Base-by-base conservation (phyloP, 1,140 invertebrate species). In the Anastrepha ludens region DNA sequence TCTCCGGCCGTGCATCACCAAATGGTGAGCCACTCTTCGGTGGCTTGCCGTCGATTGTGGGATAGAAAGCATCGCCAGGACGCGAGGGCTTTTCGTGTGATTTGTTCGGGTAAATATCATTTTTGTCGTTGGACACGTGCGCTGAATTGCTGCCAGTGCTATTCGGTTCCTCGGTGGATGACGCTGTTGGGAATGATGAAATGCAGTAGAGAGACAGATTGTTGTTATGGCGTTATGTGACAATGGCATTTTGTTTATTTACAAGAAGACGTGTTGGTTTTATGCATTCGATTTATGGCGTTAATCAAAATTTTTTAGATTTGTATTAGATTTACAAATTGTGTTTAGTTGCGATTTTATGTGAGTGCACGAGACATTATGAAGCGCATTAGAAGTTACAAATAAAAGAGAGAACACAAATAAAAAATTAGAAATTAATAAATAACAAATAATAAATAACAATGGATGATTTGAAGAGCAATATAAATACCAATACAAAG, bases 31-130 rank as follows among this genome's bases (percentile, higher is more conserved):
- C 58, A 2, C 88, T 41, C 64, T 93, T 93, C 0, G 92, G 92
- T 50, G 92, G 91, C 67, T 93, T 93, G 86, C 93, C 93, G 87
- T 93, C 92, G 41, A 92, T 17, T 0, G 93, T 93, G 8, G 93
- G 93, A 89, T 93, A 93, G 81, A 93, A 93, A 64, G 93, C 91
- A 67, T 88, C 88, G 7, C n/a, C 58, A 2, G 91, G 92, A 41
- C 65, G 64, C 50, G 17, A 17, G 4, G 85, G 85, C 15, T 81
- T 81, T 17, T 55, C 62, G 6, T 88, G 59, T 15, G 41, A 15
- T 58, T 88, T 88, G 58, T 20, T 62, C 0, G 64, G 29, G 3
- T 67, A 44, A 20, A 70, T 64, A 70, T 86, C 85, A 41, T 86
- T 86, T 60, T 86, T 86, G 9, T 81, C 74, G 6, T 2, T 81